Base-by-base conservation (phyloP, 2,797 vertebrate species). In the Parambassis ranga region DNA sequence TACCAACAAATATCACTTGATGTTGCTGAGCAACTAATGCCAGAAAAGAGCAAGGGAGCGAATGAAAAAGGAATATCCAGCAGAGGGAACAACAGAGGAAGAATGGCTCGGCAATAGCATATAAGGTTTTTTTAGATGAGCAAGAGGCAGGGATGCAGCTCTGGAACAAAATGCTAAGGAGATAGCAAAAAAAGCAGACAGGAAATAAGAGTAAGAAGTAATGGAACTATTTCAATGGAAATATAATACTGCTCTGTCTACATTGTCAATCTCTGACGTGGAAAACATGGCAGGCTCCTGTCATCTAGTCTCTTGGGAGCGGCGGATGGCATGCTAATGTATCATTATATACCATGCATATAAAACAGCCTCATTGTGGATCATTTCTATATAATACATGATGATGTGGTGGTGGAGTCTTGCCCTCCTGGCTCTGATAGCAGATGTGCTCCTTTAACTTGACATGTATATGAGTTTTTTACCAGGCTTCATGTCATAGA, bases 21-120 rank as follows among this genome's bases (percentile, higher is more conserved):
- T 85, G 84, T 87, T 88, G 77, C 83, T 46, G 75, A 86, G 84
- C 84, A 85, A 86, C 86, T 64, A 77, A 81, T 71, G 64, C 65
- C 41, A 60, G 51, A 68, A 85, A 81, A 71, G 65, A 73, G 69
- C 48, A 57, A 70, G 35, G 27, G 14, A 42, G 46, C 32, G 14
- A 68, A 79, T 59, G 41, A 53, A 61, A 76, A 63, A 13, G 33
- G 41, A 52, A 77, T 62, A 75, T 61, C 35, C n/a, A 42, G 64
- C 26, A 8, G 32, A 31, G 22, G 24, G 33, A 53, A 65, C 26
- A 65, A 68, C 46, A 55, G 52, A 58, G 63, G 50, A 69, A 52
- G 53, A 61, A 50, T 15, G 13, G 57, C n/a, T 38, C 13, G 20
- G 52, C 43, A 44, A 23, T 7, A 38, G 44, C 55, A 49, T 23